Conservation (phyloP, 2,888 invertebrate genomes). For the Eupithecia inturbata region DNA sequence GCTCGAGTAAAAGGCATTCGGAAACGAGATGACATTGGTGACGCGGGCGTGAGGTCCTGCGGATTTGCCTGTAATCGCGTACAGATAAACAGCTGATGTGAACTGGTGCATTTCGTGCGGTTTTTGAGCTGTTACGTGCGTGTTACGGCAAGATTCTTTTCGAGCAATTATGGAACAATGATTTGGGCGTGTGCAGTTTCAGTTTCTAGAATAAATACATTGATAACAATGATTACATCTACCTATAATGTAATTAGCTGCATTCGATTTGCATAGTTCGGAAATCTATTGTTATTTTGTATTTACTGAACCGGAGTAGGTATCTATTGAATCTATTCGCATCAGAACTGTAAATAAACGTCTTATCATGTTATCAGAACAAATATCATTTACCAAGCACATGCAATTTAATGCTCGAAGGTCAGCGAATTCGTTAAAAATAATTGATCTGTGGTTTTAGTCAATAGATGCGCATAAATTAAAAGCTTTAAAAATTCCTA, state of each 20-base stretch:
- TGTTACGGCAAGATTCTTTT: conserved; percentile 25
- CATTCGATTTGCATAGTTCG: conserved; percentile 16
- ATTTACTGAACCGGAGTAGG: neutral
- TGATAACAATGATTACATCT: conserved; percentile 26
- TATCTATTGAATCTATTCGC: neutral
- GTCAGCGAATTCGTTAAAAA: conserved; percentile 2
- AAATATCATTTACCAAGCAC: neutral
- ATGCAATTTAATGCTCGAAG: conserved; percentile 5
- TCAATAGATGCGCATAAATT: conserved; percentile 7
- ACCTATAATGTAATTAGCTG: neutral
- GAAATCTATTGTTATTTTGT: conserved; percentile 24
- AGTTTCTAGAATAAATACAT: conserved; percentile 26
- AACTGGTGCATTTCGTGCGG: conserved; percentile 16
- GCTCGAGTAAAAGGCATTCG: conserved; percentile 74
- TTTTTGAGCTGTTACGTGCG: conserved; percentile 25
- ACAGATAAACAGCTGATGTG: neutral
- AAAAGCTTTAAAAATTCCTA: conserved; percentile 2
- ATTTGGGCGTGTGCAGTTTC: conserved; percentile 25
- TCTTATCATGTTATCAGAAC: conserved; percentile 1
- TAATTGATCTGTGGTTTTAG: conserved; percentile 5
- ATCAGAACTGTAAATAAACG: neutral
- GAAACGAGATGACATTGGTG: conserved; percentile 76
- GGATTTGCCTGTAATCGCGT: conserved; percentile 8
- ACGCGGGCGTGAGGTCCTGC: conserved; percentile 29
- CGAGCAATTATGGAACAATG: conserved; percentile 29